A percentile compares a stretch with the other conserved stretches of the same genome.
Conservation (phyloP, 2,888 invertebrate species). For the Drosophila borealis region DNA sequence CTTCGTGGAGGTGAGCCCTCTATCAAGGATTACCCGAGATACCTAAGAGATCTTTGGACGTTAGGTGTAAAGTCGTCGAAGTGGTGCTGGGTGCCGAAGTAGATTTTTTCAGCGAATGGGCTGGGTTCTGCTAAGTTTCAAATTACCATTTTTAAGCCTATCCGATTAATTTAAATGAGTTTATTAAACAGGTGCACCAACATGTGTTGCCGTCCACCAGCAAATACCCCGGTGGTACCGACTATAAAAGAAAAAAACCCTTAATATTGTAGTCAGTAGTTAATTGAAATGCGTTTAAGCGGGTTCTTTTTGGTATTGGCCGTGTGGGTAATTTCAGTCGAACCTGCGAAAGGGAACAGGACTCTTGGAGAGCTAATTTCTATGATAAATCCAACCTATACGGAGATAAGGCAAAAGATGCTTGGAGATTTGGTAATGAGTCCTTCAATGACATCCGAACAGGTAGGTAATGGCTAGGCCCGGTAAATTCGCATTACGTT, state of each 20-base stretch:
- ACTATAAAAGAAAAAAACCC: slow-evolving; percentile 3
- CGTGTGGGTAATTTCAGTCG: neutral
- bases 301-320: neutral
- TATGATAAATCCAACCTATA: neutral
- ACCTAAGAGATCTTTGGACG: no score
- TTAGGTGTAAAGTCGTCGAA: no score
- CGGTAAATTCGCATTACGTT: neutral
- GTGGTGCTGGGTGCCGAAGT: no score
- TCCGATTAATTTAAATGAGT: neutral
- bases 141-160: neutral
- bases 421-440: slow-evolving; percentile 18
- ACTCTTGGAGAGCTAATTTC: neutral
- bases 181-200: neutral
- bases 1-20: no score
- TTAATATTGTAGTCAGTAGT: neutral
- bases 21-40: no score
- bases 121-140: no score
- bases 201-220: no score
- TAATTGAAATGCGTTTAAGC: neutral
- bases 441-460: neutral
- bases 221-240: no score
- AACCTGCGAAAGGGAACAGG: neutral
- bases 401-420: neutral
- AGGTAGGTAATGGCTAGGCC: neutral
- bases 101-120: no score